Percentiles rank a stretch among this genome's conserved stretches.
Evolutionary conservation across 2,888 invertebrate species (phyloP).

Genomic region (Andrena trimmerana): DNA sequence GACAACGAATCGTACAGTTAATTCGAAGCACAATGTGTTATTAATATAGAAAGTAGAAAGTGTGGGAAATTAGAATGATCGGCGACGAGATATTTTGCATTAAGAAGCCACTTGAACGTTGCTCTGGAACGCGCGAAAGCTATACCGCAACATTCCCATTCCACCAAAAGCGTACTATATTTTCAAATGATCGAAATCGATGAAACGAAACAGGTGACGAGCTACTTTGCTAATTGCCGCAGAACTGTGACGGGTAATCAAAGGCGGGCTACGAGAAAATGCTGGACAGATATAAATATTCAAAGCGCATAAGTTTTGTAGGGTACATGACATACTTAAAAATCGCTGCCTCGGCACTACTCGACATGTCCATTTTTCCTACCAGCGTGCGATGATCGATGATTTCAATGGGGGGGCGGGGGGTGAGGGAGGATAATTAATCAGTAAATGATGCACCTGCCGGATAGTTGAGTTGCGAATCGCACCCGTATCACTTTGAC

Average conservation of each 20-base stretch:
- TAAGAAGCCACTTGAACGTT: too few species aligned
- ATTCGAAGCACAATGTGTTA: background rate
- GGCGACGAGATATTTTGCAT: too few species aligned
- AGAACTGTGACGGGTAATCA: background rate
- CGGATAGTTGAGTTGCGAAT: slow-evolving; percentile 77
- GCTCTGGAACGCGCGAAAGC: too few species aligned
- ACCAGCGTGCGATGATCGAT: slow-evolving; percentile 53
- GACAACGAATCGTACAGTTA: background rate
- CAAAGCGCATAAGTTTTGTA: slow-evolving; percentile 13
- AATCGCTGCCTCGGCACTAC: slow-evolving; percentile 47
- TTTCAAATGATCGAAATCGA: background rate
- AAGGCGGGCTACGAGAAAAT: background rate
- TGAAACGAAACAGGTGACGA: background rate
- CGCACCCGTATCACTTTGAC: slow-evolving; percentile 74
- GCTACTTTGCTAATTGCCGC: background rate
- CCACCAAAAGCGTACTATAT: background rate
- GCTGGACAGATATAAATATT: background rate
- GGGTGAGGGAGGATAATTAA: slow-evolving; percentile 47
- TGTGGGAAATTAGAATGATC: background rate
- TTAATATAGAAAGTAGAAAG: background rate
- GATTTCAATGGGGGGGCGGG: slow-evolving; percentile 51
- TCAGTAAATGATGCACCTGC: slow-evolving; percentile 79
- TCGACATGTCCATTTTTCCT: slow-evolving; percentile 53
- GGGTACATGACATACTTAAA: slow-evolving; percentile 57
- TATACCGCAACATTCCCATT: too few species aligned